Evolutionary conservation across 2,888 invertebrate species (phyloP).

Genomic region (Stenichneumon culpator): DNA sequence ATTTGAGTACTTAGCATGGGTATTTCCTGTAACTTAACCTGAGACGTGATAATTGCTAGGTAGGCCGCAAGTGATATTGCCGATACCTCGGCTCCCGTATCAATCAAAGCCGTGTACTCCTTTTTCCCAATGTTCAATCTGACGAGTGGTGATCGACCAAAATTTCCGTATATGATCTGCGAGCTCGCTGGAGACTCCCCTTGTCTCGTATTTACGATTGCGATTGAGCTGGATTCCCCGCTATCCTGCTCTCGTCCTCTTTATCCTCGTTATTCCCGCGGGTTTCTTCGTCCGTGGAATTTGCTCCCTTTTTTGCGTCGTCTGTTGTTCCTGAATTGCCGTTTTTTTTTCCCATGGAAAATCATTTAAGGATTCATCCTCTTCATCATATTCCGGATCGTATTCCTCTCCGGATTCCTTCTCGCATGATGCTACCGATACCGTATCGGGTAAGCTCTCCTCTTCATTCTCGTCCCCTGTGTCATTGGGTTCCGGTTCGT

Average conservation of each 20-base stretch:
- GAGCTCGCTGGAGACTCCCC: background rate
- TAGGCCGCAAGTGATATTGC: background rate
- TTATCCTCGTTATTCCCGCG: background rate
- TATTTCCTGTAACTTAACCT: background rate
- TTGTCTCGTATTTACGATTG: background rate
- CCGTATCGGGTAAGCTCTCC: background rate
- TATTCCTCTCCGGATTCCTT: background rate
- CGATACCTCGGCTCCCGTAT: slow-evolving; percentile 27
- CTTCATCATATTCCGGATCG: too few relatives aligned
- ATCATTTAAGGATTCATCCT: background rate
- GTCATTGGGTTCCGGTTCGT: background rate
- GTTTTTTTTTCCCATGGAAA: slow-evolving; percentile 6
- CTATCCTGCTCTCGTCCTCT: background rate
- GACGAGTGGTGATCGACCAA: background rate
- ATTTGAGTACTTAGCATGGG: background rate
- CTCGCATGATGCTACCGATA: background rate
- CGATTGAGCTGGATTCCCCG: background rate
- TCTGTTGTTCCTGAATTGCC: background rate
- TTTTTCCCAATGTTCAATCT: background rate
- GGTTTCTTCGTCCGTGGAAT: background rate
- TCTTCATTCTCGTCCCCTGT: background rate
- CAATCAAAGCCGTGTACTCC: background rate
- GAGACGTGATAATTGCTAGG: background rate
- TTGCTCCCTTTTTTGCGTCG: background rate
- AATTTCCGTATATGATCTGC: background rate